These are phyloP conservation scores for Malthinus flaveolus DNA, from an alignment of 2,888 invertebrate species.

Conservation along the genomic window DNA sequence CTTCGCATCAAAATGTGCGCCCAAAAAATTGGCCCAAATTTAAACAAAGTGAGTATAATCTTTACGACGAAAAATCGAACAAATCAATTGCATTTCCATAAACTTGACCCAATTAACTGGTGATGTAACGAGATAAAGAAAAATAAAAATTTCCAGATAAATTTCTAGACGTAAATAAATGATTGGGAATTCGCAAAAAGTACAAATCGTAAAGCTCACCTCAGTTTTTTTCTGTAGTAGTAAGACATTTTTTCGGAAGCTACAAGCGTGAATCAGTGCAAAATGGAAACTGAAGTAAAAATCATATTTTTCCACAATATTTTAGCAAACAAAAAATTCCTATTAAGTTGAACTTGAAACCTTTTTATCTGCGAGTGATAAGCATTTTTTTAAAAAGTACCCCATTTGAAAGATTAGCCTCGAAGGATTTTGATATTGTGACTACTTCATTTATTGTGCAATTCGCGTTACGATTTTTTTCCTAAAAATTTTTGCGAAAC, in stretches of 20 bases:
- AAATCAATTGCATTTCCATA: not conserved
- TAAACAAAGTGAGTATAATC: no score
- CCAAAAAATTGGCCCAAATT: no score
- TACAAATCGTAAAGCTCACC: not conserved
- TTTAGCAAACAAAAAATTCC: constrained; percentile 30
- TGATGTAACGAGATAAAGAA: constrained; percentile 1
- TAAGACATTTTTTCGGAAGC: not conserved
- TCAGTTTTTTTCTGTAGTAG: not conserved
- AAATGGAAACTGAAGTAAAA: constrained; percentile 32
- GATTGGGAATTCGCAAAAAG: not conserved
- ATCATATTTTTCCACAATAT: constrained; percentile 38
- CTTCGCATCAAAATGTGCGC: no score
- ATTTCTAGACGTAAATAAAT: not conserved
- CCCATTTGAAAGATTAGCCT: constrained; percentile 42
- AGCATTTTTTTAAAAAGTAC: constrained; percentile 39
- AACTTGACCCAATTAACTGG: not conserved
- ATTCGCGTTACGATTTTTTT: not conserved
- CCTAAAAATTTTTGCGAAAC: constrained; percentile 1
- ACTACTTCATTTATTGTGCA: not conserved
- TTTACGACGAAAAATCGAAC: no score
- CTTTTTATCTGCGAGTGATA: constrained; percentile 43
- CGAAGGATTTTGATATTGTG: constrained; percentile 39
- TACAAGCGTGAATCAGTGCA: not conserved
- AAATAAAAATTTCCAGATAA: not conserved
- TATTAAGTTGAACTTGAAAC: constrained; percentile 45